Evolutionary conservation across 1,140 invertebrate genomes (phyloP).

Genomic region (Drosophila equinoxialis): DNA sequence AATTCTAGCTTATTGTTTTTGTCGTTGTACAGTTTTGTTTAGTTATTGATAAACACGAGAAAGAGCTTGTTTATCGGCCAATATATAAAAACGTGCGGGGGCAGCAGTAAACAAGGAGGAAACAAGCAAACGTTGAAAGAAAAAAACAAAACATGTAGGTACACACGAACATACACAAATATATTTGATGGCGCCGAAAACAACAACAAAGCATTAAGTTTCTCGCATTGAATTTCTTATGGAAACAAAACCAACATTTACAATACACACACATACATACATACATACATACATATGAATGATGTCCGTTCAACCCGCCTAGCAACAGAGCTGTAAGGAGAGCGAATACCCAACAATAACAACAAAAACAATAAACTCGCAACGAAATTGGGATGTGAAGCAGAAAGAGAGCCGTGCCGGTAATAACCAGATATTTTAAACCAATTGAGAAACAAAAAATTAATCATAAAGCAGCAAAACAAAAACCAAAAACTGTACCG

Average conservation of each 20-base stretch:
- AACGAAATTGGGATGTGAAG: background rate
- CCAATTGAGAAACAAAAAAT: background rate
- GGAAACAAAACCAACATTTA: conserved; percentile 5
- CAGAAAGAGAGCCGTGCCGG: background rate
- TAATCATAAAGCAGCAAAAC: background rate
- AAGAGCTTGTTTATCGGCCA: conserved; percentile 50
- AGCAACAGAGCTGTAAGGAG: conserved; percentile 18
- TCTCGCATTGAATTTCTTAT: conserved; percentile 32
- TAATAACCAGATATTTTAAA: conserved; percentile 7
- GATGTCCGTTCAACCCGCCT: conserved; percentile 33
- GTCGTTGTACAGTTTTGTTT: conserved; percentile 11
- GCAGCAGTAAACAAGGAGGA: conserved; percentile 9
- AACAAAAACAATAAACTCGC: background rate
- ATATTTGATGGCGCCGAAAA: conserved; percentile 18
- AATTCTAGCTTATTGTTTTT: background rate
- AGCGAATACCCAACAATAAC: too few relatives aligned
- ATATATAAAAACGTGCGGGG: conserved; percentile 50
- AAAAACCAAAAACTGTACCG: conserved; percentile 1
- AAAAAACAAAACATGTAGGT: too few relatives aligned
- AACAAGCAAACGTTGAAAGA: conserved; percentile 6
- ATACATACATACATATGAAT: conserved; percentile 11
- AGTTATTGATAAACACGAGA: conserved; percentile 40
- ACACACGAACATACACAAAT: background rate
- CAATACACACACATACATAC: background rate
- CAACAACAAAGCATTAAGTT: conserved; percentile 17